These are phyloP conservation scores for Sarcophaga rosellei DNA, from an alignment of 2,888 invertebrate species.

Conservation along the genomic window DNA sequence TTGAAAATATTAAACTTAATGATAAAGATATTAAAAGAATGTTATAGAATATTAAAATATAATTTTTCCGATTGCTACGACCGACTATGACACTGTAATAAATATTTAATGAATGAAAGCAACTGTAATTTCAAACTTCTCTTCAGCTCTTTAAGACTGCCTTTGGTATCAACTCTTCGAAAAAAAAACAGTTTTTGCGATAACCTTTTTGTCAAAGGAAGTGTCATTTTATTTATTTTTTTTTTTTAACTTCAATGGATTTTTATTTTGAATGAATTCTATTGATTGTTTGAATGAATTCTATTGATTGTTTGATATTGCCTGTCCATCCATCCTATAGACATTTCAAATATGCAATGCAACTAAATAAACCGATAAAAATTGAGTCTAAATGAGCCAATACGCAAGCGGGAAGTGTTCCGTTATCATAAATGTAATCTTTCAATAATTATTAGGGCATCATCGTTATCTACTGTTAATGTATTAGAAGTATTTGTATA, in stretches of 20 bases:
- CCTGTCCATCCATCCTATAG: too few relatives aligned
- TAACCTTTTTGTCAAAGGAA: conserved; percentile 64
- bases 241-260: conserved; percentile 9
- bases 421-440: conserved; percentile 51
- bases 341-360: conserved; percentile 16
- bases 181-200: conserved; percentile 36
- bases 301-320: background rate
- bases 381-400: too few relatives aligned
- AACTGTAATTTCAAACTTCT: conserved; percentile 30
- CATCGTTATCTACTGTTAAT: conserved; percentile 33
- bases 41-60: too few relatives aligned
- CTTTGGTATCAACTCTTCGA: conserved; percentile 14
- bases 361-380: too few relatives aligned
- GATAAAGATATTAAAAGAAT: too few relatives aligned
- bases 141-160: background rate
- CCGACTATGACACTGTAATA: background rate
- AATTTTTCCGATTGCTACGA: background rate
- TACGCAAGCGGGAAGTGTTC: conserved; percentile 7
- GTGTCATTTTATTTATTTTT: conserved; percentile 30
- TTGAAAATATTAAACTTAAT: too few relatives aligned
- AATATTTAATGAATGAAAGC: conserved; percentile 42
- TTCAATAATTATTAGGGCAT: conserved; percentile 40
- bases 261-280: conserved; percentile 54
- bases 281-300: conserved; percentile 45
- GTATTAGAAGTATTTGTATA: background rate